phyloP scores from a whole-genome alignment of 2,113 vertebrate species.

The Eclectus roratus region DNA sequence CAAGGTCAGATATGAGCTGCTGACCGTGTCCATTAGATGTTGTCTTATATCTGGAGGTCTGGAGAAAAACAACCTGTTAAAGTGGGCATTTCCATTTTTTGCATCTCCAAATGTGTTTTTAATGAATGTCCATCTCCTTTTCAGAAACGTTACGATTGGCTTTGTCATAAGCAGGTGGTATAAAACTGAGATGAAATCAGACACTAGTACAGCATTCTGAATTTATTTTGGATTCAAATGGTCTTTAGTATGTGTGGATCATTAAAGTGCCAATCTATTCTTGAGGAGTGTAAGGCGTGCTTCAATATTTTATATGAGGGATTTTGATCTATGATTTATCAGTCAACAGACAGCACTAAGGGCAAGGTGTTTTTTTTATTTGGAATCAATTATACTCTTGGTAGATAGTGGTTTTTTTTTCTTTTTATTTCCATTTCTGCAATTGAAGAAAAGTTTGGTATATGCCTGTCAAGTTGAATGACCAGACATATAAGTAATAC shows the following conservation, averaged over 20 bases:
- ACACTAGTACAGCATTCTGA: constrained; percentile 11
- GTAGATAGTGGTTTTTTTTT: not conserved
- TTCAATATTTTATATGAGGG: constrained; percentile 74
- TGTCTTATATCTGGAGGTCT: not conserved
- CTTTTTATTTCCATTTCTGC: constrained; percentile 28
- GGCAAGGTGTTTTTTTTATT: not conserved
- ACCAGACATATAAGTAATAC: not conserved
- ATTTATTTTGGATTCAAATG: constrained; percentile 67
- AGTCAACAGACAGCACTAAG: constrained; percentile 65
- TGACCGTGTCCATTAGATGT: not conserved
- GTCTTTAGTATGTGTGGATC: constrained; percentile 61
- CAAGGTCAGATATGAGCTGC: not conserved
- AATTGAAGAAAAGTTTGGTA: not conserved
- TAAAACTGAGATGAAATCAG: constrained; percentile 49
- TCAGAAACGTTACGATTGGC: not conserved
- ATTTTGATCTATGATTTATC: constrained; percentile 80
- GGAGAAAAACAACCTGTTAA: not conserved
- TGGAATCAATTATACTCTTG: constrained; percentile 65
- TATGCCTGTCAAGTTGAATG: constrained; percentile 54
- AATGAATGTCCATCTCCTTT: not conserved
- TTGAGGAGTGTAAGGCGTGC: constrained; percentile 37
- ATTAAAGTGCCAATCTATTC: constrained; percentile 51
- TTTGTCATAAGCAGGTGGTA: constrained; percentile 22
- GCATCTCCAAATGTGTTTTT: not conserved
- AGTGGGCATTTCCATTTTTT: not conserved